Evolutionary conservation across 2,888 invertebrate genomes (phyloP).

Genomic region (Theretra japonica): DNA sequence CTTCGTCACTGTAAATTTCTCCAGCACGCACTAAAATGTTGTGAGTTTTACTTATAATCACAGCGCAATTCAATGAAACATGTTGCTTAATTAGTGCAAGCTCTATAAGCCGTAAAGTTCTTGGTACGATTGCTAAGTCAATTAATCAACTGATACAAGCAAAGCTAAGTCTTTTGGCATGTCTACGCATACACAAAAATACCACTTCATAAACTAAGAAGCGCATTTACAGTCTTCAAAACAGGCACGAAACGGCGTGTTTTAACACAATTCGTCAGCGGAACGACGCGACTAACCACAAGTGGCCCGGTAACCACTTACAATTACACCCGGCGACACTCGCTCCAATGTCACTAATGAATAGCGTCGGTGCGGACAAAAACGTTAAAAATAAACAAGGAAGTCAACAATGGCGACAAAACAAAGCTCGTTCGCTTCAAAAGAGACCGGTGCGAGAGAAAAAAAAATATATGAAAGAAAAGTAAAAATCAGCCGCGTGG

Average conservation of each 20-base stretch:
- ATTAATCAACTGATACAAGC: no score
- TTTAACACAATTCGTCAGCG: constrained; percentile 4
- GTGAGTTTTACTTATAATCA: no score
- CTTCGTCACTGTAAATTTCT: no score
- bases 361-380: constrained; percentile 45
- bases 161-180: no score
- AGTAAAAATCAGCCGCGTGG: constrained; percentile 33
- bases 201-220: no score
- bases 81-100: no score
- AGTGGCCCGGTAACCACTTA: constrained; percentile 39
- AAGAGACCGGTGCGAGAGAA: constrained; percentile 39
- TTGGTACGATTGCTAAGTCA: no score
- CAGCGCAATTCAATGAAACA: no score
- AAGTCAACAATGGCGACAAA: constrained; percentile 46
- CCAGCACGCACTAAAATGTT: no score
- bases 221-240: background rate
- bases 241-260: background rate
- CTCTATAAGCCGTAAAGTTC: no score
- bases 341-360: constrained; percentile 46
- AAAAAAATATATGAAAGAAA: constrained; percentile 30
- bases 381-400: constrained; percentile 51
- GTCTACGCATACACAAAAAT: no score
- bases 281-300: constrained; percentile 9
- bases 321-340: constrained; percentile 37
- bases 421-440: constrained; percentile 48